Conservation (phyloP, 2,888 invertebrate genomes). For the Fabriciana adippe region DNA sequence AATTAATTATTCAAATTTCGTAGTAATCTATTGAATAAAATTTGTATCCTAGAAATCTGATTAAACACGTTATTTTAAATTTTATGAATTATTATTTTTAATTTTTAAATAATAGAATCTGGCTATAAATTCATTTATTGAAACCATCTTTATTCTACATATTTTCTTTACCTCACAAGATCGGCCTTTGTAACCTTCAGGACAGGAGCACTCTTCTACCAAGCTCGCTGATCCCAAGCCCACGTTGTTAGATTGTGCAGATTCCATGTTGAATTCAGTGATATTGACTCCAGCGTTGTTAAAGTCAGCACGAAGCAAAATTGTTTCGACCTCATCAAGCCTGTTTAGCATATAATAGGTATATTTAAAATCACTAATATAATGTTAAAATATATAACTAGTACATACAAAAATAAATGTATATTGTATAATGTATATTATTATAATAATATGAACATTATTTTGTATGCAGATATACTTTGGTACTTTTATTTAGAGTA, state of each 20-base stretch:
- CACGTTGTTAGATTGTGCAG: constrained; percentile 87
- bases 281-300: constrained; percentile 87
- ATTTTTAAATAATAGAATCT: too few species aligned
- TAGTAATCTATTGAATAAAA: too few species aligned
- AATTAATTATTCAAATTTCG: too few species aligned
- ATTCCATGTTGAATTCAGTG: constrained; percentile 89
- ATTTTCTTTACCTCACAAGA: constrained; percentile 87
- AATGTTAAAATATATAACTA: too few species aligned
- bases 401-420: too few species aligned
- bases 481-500: too few species aligned
- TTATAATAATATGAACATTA: too few species aligned
- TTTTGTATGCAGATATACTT: too few species aligned
- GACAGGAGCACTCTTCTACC: constrained; percentile 96
- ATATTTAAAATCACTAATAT: neutral
- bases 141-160: neutral
- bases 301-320: constrained; percentile 88
- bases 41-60: too few species aligned
- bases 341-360: constrained; percentile 45
- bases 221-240: constrained; percentile 90
- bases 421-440: too few species aligned
- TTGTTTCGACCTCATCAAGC: constrained; percentile 91
- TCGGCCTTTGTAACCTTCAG: constrained; percentile 90
- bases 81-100: too few species aligned
- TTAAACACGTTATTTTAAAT: too few species aligned
- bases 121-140: neutral